These are phyloP conservation scores for Rhagonycha fulva DNA, from an alignment of 2,888 invertebrate genomes.

Conservation along the genomic window DNA sequence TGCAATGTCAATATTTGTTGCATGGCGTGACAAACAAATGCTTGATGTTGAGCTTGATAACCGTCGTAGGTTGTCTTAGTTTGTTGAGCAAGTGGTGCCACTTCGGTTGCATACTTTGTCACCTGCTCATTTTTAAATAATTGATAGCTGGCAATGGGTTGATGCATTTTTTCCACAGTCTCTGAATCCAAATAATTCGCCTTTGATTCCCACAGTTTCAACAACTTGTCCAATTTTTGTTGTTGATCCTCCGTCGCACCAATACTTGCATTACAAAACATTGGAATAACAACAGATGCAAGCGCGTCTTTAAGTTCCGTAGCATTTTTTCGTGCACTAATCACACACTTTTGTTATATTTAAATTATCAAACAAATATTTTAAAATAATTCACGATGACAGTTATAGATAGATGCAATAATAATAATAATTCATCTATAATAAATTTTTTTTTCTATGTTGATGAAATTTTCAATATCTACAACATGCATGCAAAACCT, in stretches of 20 bases:
- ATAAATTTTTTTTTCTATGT: not conserved
- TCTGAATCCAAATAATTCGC: conserved; percentile 83
- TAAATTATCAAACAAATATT: conserved; percentile 5
- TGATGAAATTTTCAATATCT: not conserved
- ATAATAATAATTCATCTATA: not conserved
- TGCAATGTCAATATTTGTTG: conserved; percentile 86
- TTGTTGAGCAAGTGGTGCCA: conserved; percentile 75
- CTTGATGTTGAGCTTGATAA: conserved; percentile 84
- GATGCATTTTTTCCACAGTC: conserved; percentile 85
- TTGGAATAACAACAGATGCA: conserved; percentile 94
- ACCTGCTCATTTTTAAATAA: conserved; percentile 86
- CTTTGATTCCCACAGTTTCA: conserved; percentile 97
- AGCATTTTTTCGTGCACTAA: conserved; percentile 93
- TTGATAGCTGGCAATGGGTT: conserved; percentile 85
- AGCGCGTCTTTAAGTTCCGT: conserved; percentile 91
- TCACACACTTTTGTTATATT: conserved; percentile 18
- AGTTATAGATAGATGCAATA: conserved; percentile 6
- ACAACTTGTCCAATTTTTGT: conserved; percentile 88
- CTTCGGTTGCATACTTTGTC: conserved; percentile 75
- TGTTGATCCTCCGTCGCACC: conserved; percentile 87
- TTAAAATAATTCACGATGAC: not conserved
- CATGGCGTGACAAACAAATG: conserved; percentile 89
- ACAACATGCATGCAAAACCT: no score
- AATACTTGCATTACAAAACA: conserved; percentile 94
- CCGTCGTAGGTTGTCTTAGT: conserved; percentile 85